A percentile compares a stretch with the other conserved stretches of the same genome.
Evolutionary conservation across 2,797 vertebrate species (phyloP).

Genomic region (Scyliorhinus canicula): DNA sequence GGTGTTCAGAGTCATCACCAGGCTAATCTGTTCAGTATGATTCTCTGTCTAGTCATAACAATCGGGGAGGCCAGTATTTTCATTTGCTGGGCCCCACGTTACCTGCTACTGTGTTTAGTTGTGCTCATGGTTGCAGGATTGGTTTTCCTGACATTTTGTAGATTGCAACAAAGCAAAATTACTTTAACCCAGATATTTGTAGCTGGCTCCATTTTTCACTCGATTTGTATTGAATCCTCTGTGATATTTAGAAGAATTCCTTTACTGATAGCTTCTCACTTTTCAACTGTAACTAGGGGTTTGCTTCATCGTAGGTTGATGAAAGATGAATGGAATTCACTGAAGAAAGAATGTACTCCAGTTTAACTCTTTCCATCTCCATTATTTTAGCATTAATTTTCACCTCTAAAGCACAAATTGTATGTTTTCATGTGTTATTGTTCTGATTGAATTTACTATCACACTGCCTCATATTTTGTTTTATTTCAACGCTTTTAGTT

Average conservation of each 20-base stretch:
- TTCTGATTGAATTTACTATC: not conserved
- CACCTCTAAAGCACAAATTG: not conserved
- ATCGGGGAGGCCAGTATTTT: conserved; percentile 43
- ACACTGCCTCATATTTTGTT: not conserved
- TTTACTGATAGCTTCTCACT: not conserved
- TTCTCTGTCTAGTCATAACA: conserved; percentile 63
- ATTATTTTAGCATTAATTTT: not conserved
- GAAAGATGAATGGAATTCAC: not conserved
- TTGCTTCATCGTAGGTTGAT: not conserved
- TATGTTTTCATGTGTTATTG: not conserved
- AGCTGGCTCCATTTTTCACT: not conserved
- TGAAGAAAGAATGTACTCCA: not conserved
- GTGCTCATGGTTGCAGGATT: not conserved
- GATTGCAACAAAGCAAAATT: not conserved
- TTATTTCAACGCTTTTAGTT: not conserved
- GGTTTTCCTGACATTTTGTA: not conserved
- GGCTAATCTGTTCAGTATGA: conserved; percentile 62
- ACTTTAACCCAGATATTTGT: not conserved
- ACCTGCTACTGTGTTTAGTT: conserved; percentile 8
- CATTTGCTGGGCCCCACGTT: not conserved
- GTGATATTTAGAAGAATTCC: not conserved
- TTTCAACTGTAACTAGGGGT: not conserved
- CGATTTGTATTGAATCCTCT: not conserved
- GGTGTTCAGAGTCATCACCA: conserved; percentile 59
- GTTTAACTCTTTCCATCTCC: not conserved